Conservation (phyloP, 2,113 vertebrate genomes). For the Motacilla alba region DNA sequence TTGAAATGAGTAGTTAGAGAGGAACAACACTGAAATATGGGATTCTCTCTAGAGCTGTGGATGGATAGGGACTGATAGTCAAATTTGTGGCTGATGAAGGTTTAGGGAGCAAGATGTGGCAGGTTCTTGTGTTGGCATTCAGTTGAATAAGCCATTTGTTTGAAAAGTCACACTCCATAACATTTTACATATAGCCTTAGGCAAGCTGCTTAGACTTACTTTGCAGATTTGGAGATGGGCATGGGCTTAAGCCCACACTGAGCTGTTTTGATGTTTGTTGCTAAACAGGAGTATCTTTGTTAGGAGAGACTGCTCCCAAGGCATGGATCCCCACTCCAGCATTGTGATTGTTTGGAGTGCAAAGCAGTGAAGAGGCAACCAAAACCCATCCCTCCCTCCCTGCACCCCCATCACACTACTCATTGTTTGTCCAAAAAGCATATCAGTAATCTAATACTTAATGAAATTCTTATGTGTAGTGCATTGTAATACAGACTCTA, state of each 20-base stretch:
- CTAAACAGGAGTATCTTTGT: neutral
- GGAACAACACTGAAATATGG: accelerated
- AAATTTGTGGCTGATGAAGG: neutral
- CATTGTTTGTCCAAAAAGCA: neutral
- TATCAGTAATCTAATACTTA: neutral
- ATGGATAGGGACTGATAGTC: neutral
- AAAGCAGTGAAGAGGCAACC: neutral
- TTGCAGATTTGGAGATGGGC: neutral
- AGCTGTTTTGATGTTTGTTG: neutral
- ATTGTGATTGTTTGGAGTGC: neutral
- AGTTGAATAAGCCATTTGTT: neutral
- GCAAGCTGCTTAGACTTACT: neutral
- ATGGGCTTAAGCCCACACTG: neutral
- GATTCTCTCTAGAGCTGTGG: neutral
- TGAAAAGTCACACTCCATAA: neutral
- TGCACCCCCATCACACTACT: neutral
- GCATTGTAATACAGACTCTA: neutral
- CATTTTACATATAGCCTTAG: neutral
- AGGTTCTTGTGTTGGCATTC: neutral
- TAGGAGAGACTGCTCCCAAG: neutral
- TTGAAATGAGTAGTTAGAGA: neutral
- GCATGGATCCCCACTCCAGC: accelerated
- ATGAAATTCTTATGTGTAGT: neutral
- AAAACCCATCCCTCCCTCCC: neutral
- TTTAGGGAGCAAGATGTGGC: neutral